Evolutionary conservation across 2,888 invertebrate genomes (phyloP), one percentile per base, ranked within the genome.

Genomic region (Sussaba pulchella): DNA sequence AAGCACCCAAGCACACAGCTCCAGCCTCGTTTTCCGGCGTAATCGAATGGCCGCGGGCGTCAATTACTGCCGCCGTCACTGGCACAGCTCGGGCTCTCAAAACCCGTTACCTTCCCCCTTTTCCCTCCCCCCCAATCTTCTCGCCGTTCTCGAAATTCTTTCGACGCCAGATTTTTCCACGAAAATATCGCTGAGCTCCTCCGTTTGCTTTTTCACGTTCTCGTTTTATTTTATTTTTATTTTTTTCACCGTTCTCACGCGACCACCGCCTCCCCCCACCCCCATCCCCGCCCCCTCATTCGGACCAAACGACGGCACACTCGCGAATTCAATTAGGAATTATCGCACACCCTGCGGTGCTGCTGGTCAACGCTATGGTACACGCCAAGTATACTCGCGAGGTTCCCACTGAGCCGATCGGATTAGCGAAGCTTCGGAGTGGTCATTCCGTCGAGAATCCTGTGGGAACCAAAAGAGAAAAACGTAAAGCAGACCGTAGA

Each of bases 31-130:
- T 77, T 76, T 76, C 67, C 64, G 72, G 57, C 70, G 73, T 81
- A 81, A 81, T 81, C 81, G 77, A 81, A 81, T 77, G 81, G 77
- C 81, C 81, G 81, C 81, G 70, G 59, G 81, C 81, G 81, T 81
- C 81, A 81, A 81, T 81, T 81, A 81, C 81, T 50, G 57, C 63
- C 76, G 73, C 57, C 77, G 81, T 73, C 81, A 74, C 64, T 57
- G 81, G 73, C 81, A 77, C 77, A 73, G 64, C 81, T 47, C 72
- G 61, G 31, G 54, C 14, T 10, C 12, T n/a, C 10, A 12, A 43
- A 2, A 3, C 12, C 43, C 50, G 4, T 1, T 8, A 1, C 19
- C 50, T 6, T 8, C 14, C 43, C 67, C 67, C 69, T 52, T 36
- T 50, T 19, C 5, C 52, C 24, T 12, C 26, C 24, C 3, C 24